phyloP scores from a whole-genome alignment of 2,888 invertebrate genomes.

The Epistrophella euchroma region DNA sequence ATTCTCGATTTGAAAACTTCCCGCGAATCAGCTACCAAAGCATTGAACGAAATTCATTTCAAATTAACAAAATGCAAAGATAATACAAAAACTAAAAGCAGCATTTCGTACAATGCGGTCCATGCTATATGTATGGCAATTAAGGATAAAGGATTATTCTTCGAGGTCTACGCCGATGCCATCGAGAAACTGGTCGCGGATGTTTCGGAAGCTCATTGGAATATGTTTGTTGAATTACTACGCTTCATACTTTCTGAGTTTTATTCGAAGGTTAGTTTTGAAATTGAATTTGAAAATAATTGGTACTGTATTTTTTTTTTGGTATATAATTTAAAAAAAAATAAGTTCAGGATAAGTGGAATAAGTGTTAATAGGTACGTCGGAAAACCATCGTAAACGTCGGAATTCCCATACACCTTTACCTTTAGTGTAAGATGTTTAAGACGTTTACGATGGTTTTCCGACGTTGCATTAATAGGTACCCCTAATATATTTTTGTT shows the following conservation, averaged over 20 bases:
- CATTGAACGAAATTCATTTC: constrained; percentile 45
- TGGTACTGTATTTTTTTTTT: too few relatives aligned
- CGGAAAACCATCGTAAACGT: too few relatives aligned
- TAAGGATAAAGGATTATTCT: constrained; percentile 40
- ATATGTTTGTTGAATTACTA: constrained; percentile 63
- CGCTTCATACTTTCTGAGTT: constrained; percentile 57
- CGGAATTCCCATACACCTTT: too few relatives aligned
- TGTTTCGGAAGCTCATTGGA: constrained; percentile 57
- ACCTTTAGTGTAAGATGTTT: too few relatives aligned
- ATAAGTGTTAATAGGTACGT: too few relatives aligned
- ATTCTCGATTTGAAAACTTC: constrained; percentile 67
- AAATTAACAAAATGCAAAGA: constrained; percentile 60
- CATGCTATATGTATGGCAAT: constrained; percentile 66
- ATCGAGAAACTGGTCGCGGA: constrained; percentile 26
- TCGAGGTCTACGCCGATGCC: constrained; percentile 52
- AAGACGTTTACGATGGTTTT: too few relatives aligned
- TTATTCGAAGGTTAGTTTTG: constrained; percentile 54
- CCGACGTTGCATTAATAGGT: too few relatives aligned
- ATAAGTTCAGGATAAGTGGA: too few relatives aligned
- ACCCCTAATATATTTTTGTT: too few relatives aligned
- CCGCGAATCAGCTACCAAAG: constrained; percentile 52
- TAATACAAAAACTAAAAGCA: constrained; percentile 39
- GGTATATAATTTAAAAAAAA: too few relatives aligned
- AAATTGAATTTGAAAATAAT: background rate
- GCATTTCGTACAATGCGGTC: constrained; percentile 49